Evolutionary conservation across 2,113 vertebrate genomes (phyloP).

Genomic region (Nannospalax galili): DNA sequence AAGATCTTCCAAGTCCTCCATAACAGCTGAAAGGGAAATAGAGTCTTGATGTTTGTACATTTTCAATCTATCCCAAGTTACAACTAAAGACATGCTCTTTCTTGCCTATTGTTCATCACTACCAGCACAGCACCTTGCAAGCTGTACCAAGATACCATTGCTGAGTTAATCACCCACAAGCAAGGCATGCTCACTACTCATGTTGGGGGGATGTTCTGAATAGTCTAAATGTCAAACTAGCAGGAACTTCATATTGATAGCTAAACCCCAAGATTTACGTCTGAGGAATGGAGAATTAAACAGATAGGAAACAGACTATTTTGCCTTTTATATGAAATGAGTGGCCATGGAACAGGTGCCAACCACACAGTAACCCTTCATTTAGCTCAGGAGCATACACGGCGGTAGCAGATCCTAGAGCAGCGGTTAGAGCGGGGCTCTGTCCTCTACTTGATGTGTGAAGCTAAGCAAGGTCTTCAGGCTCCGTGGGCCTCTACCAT

Average conservation of each 20-base stretch:
- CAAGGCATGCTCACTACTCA: background rate
- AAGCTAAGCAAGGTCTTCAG: background rate
- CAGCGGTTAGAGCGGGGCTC: background rate
- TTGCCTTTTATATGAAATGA: background rate
- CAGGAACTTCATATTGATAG: background rate
- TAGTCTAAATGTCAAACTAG: background rate
- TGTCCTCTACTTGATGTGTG: background rate
- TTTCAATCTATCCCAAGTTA: slow-evolving; percentile 29
- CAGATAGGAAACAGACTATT: slow-evolving; percentile 23
- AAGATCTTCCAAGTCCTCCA: slow-evolving; percentile 92
- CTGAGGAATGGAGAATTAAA: background rate
- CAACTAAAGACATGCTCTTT: background rate
- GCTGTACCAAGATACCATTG: background rate
- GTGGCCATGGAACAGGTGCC: background rate
- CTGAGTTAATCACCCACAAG: background rate
- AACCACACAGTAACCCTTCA: background rate
- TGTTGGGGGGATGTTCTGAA: slow-evolving; percentile 5
- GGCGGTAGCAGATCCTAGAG: background rate
- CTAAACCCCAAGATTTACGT: background rate
- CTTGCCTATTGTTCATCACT: background rate
- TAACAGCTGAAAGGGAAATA: slow-evolving; percentile 90
- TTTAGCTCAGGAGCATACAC: background rate
- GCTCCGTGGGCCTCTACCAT: background rate
- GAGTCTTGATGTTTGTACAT: slow-evolving; percentile 37
- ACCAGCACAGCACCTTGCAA: background rate